Evolutionary conservation across 2,113 vertebrate genomes (phyloP).

Genomic region (Pseudorasbora parva): DNA sequence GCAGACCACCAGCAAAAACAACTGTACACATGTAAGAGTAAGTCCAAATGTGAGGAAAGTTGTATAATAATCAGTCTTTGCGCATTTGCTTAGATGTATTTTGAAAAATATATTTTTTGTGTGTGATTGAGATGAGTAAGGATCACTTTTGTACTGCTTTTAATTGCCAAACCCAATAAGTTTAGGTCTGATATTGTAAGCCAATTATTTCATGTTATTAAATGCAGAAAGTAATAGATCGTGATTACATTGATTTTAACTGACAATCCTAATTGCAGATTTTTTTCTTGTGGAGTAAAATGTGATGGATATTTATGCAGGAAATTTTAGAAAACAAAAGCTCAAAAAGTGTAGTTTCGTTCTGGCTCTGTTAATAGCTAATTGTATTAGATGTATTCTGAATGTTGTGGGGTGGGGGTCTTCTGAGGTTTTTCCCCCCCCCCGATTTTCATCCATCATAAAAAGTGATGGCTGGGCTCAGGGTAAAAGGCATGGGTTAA

Average conservation of each 20-base stretch:
- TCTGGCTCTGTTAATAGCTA: slow-evolving; percentile 44
- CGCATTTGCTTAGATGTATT: neutral
- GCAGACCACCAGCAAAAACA: neutral
- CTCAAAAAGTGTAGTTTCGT: slow-evolving; percentile 14
- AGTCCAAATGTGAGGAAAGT: too few relatives aligned
- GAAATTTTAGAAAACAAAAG: neutral
- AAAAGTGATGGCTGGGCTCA: slow-evolving; percentile 27
- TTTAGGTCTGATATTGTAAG: neutral
- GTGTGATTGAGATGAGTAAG: neutral
- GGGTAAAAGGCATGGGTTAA: slow-evolving; percentile 55
- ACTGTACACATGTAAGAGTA: too few relatives aligned
- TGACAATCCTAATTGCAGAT: neutral
- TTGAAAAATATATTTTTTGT: neutral
- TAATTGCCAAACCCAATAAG: neutral
- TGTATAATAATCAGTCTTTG: neutral
- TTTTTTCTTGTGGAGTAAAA: neutral
- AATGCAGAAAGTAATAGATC: neutral
- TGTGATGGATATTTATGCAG: neutral
- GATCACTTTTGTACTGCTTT: neutral
- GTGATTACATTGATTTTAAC: neutral
- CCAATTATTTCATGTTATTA: neutral
- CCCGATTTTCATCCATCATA: slow-evolving; percentile 40
- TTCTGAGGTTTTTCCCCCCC: slow-evolving; percentile 21
- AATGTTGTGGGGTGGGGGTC: neutral
- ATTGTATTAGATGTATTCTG: slow-evolving; percentile 49